phyloP scores from a whole-genome alignment of 2,888 invertebrate species.

The Neocrepidodera transversa region DNA sequence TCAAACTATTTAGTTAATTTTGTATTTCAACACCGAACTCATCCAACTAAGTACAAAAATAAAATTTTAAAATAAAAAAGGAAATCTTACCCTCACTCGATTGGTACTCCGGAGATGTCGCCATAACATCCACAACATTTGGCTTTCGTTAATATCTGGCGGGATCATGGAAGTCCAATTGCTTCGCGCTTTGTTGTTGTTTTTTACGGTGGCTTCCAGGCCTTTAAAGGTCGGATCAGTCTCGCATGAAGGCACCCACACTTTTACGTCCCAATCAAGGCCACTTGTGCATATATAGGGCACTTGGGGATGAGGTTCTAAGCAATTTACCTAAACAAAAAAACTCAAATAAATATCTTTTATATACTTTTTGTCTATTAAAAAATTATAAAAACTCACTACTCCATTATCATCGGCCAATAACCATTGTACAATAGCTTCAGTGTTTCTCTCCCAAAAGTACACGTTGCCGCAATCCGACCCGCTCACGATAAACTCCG shows the following conservation, averaged over 20 bases:
- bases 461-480: conserved; percentile 90
- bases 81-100: conserved; percentile 37
- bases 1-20: too few species aligned
- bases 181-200: conserved; percentile 45
- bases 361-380: background rate
- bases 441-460: conserved; percentile 89
- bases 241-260: conserved; percentile 83
- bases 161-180: conserved; percentile 30
- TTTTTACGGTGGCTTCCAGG: conserved; percentile 58
- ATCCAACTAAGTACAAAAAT: too few species aligned
- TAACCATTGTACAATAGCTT: conserved; percentile 89
- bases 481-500: conserved; percentile 91
- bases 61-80: background rate
- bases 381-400: conserved; percentile 66
- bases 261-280: conserved; percentile 89
- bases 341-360: background rate
- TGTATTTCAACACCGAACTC: too few species aligned
- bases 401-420: conserved; percentile 83
- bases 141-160: conserved; percentile 51
- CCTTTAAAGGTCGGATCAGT: conserved; percentile 66
- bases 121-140: conserved; percentile 59
- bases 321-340: conserved; percentile 80
- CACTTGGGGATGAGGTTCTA: conserved; percentile 88
- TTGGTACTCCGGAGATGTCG: conserved; percentile 51
- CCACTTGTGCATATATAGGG: conserved; percentile 92